phyloP scores from a whole-genome alignment of 2,797 vertebrate species.

The Pachyuromys duprasi region DNA sequence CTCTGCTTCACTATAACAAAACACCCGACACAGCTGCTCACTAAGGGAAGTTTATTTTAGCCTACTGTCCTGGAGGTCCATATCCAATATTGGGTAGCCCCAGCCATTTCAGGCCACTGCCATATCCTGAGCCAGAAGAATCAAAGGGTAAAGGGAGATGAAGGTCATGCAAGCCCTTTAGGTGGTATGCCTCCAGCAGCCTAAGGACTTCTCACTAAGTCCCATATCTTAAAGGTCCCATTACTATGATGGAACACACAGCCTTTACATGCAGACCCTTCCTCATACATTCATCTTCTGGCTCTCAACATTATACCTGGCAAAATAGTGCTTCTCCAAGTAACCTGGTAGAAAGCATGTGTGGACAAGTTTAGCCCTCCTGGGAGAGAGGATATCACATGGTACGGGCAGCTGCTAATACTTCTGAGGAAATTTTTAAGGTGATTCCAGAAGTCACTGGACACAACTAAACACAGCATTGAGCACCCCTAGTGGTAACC shows the following conservation, averaged over 20 bases:
- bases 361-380: background rate
- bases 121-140: background rate
- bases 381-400: background rate
- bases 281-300: background rate
- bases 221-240: background rate
- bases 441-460: background rate
- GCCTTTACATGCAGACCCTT: background rate
- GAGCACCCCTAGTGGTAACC: background rate
- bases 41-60: background rate
- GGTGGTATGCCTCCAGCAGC: background rate
- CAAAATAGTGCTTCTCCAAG: background rate
- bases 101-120: background rate
- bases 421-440: background rate
- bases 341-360: background rate
- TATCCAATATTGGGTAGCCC: background rate
- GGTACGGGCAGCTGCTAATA: background rate
- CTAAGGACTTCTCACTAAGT: background rate
- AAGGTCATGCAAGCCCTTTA: background rate
- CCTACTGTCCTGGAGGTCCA: background rate
- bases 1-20: background rate
- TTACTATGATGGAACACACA: too few species aligned
- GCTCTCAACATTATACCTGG: too few species aligned
- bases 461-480: background rate
- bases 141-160: too few species aligned
- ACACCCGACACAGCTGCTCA: background rate